Conservation (phyloP, 2,113 vertebrate species). For the Oenanthe melanoleuca region DNA sequence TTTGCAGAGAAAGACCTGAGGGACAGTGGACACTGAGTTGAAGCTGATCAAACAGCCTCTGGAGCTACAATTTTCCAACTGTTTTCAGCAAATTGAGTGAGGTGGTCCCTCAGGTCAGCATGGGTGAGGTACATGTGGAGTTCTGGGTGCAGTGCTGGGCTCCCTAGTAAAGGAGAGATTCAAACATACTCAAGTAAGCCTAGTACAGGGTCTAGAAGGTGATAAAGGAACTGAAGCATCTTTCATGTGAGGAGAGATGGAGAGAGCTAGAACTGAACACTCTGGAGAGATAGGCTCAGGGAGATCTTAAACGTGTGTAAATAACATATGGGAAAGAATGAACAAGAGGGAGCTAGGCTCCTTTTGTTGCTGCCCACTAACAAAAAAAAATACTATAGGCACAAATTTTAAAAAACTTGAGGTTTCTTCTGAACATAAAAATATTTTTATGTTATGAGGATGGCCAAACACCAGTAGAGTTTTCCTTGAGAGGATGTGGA, state of each 20-base stretch:
- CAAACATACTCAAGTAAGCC: no score
- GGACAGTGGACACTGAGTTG: not conserved
- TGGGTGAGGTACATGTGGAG: not conserved
- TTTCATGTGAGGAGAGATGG: not conserved
- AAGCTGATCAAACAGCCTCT: not conserved
- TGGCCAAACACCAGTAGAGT: not conserved
- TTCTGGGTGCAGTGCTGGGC: not conserved
- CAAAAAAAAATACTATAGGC: not conserved
- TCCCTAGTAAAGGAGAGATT: not conserved
- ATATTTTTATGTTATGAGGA: not conserved
- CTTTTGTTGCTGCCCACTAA: not conserved
- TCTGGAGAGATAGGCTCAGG: not conserved
- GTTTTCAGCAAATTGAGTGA: not conserved
- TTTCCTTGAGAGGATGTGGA: not conserved
- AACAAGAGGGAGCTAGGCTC: not conserved
- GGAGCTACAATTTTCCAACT: not conserved
- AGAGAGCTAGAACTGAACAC: not conserved
- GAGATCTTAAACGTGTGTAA: not conserved
- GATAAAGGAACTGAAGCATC: not conserved
- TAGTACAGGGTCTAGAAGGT: not conserved
- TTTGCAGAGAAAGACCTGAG: not conserved
- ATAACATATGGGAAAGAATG: rapidly evolving
- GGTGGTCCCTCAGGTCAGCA: not conserved
- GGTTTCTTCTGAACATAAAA: not conserved
- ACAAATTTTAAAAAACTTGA: not conserved